phyloP scores from a whole-genome alignment of 2,113 vertebrate species.

The Gadus chalcogrammus region DNA sequence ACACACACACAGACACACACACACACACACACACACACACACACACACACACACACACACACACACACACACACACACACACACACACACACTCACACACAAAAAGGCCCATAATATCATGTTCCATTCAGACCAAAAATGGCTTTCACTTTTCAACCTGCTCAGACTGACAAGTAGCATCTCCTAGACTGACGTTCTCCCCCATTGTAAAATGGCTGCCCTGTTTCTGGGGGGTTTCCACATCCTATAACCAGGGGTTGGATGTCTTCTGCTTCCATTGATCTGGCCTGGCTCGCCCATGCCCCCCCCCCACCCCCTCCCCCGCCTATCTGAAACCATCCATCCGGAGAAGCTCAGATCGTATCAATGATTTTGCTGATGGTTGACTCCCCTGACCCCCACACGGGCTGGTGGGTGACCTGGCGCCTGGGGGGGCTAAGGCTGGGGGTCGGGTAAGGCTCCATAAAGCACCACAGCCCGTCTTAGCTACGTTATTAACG shows the following conservation, averaged over 20 bases:
- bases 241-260: conserved; percentile 32
- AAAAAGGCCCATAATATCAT: neutral
- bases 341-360: conserved; percentile 41
- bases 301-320: conserved; percentile 15
- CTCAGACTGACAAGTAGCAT: neutral
- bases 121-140: neutral
- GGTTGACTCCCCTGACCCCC: conserved; percentile 51
- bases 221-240: conserved; percentile 25
- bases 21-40: no score
- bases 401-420: conserved; percentile 45
- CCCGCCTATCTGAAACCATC: conserved; percentile 45
- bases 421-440: conserved; percentile 22
- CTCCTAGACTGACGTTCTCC: conserved; percentile 35
- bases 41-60: no score
- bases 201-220: conserved; percentile 29
- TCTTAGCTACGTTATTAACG: conserved; percentile 23
- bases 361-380: conserved; percentile 40
- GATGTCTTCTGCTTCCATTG: conserved; percentile 51
- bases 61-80: no score
- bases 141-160: neutral
- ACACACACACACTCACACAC: neutral
- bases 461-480: conserved; percentile 10
- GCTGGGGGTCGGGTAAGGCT: neutral
- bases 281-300: conserved; percentile 37
- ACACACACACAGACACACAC: no score